Conservation (phyloP, 2,797 vertebrate genomes). For the Meda fulgida region DNA sequence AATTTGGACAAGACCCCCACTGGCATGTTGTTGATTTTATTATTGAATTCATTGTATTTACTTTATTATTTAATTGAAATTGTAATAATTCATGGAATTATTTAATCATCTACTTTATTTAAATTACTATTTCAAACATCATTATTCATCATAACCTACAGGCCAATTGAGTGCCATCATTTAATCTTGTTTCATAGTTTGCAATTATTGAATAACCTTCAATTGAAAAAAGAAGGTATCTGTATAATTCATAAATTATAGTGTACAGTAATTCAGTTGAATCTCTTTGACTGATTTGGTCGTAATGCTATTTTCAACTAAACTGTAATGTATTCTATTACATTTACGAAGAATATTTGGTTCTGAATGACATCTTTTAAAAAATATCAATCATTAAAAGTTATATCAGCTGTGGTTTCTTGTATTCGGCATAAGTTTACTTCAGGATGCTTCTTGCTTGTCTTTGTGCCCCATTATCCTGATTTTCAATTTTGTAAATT, state of each 20-base stretch:
- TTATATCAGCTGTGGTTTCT: neutral
- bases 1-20: neutral
- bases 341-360: neutral
- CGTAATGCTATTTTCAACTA: neutral
- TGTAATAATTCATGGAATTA: neutral
- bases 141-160: neutral
- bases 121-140: neutral
- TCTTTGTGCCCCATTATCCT: neutral
- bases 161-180: neutral
- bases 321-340: neutral
- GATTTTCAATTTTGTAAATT: neutral
- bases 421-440: neutral
- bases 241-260: neutral
- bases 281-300: neutral
- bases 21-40: neutral
- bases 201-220: neutral
- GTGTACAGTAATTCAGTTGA: neutral
- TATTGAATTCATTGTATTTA: neutral
- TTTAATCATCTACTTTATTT: neutral
- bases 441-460: neutral
- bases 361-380: neutral
- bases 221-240: neutral
- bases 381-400: neutral
- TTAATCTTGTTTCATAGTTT: too few relatives aligned
- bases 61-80: neutral